Conservation (phyloP, 2,888 invertebrate species). For the Thymelicus lineola region DNA sequence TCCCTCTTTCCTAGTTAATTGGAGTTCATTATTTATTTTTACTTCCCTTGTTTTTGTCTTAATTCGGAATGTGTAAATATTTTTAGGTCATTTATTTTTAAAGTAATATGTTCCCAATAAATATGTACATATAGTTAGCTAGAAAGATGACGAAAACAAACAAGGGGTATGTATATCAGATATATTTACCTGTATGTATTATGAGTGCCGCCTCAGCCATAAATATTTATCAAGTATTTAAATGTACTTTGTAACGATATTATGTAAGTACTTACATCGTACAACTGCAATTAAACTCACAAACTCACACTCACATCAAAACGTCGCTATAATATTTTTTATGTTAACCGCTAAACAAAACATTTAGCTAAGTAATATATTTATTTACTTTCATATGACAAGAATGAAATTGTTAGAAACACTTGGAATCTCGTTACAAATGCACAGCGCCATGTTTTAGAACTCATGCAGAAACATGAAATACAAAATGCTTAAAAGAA, state of each 20-base stretch:
- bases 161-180: no score
- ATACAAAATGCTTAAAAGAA: constrained; percentile 27
- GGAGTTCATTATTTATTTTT: constrained; percentile 70
- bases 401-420: constrained; percentile 31
- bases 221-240: no score
- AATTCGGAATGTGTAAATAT: constrained; percentile 58
- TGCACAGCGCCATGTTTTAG: constrained; percentile 28
- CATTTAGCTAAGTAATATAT: neutral
- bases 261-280: no score
- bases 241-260: no score
- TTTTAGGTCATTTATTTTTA: constrained; percentile 18
- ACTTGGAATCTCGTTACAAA: constrained; percentile 30
- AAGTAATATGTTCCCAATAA: constrained; percentile 11
- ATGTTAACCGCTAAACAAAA: no score
- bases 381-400: constrained; percentile 19
- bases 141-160: no score
- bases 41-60: constrained; percentile 60
- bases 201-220: no score
- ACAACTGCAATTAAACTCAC: no score
- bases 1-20: constrained; percentile 65
- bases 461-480: constrained; percentile 31
- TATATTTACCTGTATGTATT: no score
- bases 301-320: no score
- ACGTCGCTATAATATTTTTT: no score
- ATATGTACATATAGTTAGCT: neutral